phyloP scores from a whole-genome alignment of 2,797 vertebrate genomes.

The Halcyon chelicuti region DNA sequence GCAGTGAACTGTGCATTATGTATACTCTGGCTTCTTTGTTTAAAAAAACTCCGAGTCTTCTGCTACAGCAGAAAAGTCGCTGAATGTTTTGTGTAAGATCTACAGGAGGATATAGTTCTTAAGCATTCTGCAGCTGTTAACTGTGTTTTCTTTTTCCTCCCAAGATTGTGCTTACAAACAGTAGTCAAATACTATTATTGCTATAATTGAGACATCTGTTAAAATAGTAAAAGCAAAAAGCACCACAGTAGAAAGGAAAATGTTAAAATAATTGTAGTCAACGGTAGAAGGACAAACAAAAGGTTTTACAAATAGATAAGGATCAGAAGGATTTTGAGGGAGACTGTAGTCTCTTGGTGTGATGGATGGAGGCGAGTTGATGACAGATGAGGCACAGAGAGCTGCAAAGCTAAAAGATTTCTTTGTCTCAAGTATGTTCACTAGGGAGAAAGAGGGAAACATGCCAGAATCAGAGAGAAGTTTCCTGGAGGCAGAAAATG shows the following conservation, averaged over 20 bases:
- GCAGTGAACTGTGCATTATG: background rate
- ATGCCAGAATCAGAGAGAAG: constrained; percentile 70
- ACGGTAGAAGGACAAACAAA: constrained; percentile 43
- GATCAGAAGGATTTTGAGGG: constrained; percentile 44
- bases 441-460: constrained; percentile 56
- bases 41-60: background rate
- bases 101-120: background rate
- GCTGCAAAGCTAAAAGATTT: constrained; percentile 68
- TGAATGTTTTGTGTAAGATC: constrained; percentile 6
- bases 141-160: constrained; percentile 3
- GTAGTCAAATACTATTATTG: background rate
- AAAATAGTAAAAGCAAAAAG: background rate
- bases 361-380: constrained; percentile 62
- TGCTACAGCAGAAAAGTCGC: constrained; percentile 2
- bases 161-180: background rate
- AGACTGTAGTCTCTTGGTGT: constrained; percentile 39
- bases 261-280: background rate
- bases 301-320: constrained; percentile 62
- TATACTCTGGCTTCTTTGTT: background rate
- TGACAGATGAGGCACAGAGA: constrained; percentile 68
- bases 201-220: constrained; percentile 41
- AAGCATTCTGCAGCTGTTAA: constrained; percentile 12
- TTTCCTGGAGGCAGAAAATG: constrained; percentile 74
- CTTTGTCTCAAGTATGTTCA: constrained; percentile 62
- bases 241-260: background rate